Evolutionary conservation across 2,888 invertebrate genomes (phyloP), one percentile per base, ranked within the genome.

Genomic region (Eueremaeus valkanovi): DNA sequence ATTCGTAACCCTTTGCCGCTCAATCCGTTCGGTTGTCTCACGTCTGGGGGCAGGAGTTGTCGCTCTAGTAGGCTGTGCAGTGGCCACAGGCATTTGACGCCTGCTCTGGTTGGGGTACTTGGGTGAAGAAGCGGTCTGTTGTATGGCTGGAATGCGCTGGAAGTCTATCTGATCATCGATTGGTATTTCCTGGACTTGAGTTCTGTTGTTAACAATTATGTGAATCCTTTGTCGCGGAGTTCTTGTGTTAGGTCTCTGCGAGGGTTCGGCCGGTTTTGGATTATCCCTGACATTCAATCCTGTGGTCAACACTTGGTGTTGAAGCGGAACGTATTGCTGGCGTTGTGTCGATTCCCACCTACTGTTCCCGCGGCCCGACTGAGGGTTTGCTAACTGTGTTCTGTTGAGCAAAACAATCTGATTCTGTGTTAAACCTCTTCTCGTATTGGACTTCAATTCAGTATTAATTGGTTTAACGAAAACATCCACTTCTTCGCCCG

Each of bases 401-500:
- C 40, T 27, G 18, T 36, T 66, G 3, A 66, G 36, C 1, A 36
- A 18, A 66, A 36, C 18, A 2, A 66, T 36, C 6, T 66, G 66
- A 36, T 36, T 66, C 6, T 36, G 18, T 11, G 66, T 1, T n/a
- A 66, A 21, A 21, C 74, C 74, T 45, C 58, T 58, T 29, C 40
- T 24, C 0, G 13, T 40, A 24, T 33, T 74, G 1, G 16, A 18
- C 72, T 33, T 58, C 24, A 40, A 2, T 36, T 42, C 45, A 66
- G 70, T 33, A 73, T 76, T 49, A 9, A 78, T 70, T 16, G 75
- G 78, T 45, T 77, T 77, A 18, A 76, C 77, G 18, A 79, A 74
- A 0, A 78, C 76, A n/a, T 73, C 33, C 31, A 73, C 73, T 18
- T 42, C 21, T 9, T 42, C n/a, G 16, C 68, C 31, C 11, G 21